phyloP scores from a whole-genome alignment of 53 echinoderm and acorn worm species.

The Arbacia lixula region DNA sequence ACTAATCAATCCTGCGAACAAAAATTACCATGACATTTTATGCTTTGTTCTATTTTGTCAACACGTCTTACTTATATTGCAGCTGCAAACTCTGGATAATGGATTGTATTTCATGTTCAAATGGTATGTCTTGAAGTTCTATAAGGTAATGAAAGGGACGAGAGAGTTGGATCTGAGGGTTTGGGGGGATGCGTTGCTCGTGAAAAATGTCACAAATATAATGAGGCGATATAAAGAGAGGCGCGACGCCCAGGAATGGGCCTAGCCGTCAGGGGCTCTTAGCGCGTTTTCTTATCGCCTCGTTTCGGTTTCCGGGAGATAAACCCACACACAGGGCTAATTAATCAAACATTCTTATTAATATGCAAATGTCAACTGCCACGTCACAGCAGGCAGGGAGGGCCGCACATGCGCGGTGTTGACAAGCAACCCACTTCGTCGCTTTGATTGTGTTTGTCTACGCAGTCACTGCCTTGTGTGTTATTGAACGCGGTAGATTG shows the following conservation, averaged over 20 bases:
- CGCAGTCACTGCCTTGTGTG: no score
- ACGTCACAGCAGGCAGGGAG: no score
- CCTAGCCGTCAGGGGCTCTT: background rate
- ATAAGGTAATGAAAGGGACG: no score
- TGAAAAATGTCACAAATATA: constrained; percentile 37
- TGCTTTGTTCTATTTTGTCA: constrained; percentile 9
- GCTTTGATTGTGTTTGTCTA: no score
- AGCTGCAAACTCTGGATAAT: constrained; percentile 17
- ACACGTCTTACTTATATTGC: constrained; percentile 25
- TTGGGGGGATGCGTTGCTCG: no score
- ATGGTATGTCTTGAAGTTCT: no score
- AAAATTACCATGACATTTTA: no score
- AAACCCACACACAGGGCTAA: constrained; percentile 37
- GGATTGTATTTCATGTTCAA: constrained; percentile 9
- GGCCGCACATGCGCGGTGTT: background rate
- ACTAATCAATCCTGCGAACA: no score
- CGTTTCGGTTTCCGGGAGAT: constrained; percentile 42
- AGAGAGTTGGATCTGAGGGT: no score
- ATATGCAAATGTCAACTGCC: constrained; percentile 26
- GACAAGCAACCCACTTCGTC: no score
- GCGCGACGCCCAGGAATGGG: constrained; percentile 31
- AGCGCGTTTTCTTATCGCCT: constrained; percentile 23
- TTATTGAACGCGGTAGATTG: no score
- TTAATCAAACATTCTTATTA: constrained; percentile 48
- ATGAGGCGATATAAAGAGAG: constrained; percentile 37